phyloP scores from a whole-genome alignment of 2,113 vertebrate species.

The Leucoraja erinaceus region DNA sequence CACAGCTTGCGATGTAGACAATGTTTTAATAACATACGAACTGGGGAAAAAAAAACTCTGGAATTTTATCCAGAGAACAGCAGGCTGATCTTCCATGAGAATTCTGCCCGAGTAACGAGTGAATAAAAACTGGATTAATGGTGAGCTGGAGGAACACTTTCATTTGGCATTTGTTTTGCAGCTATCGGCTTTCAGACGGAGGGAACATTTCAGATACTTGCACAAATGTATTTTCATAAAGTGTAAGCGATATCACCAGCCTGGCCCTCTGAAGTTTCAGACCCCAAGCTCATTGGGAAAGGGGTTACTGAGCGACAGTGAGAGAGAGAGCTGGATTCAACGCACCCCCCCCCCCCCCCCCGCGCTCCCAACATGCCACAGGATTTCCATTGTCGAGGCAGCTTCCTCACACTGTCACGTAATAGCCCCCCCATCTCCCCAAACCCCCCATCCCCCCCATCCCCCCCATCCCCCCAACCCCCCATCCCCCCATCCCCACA shows the following conservation, averaged over 20 bases:
- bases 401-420: not conserved
- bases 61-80: conserved; percentile 11
- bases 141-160: not conserved
- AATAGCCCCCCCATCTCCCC: not conserved
- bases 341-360: no score
- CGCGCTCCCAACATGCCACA: not conserved
- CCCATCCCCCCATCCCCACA: no score
- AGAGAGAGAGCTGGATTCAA: not conserved
- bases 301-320: not conserved
- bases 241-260: not conserved
- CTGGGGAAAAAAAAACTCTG: not conserved
- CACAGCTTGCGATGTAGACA: conserved; percentile 11
- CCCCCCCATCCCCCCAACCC: no score
- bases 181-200: not conserved
- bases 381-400: not conserved
- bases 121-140: conserved; percentile 20
- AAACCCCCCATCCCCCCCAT: no score
- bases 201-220: not conserved
- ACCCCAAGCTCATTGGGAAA: not conserved
- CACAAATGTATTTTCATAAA: not conserved
- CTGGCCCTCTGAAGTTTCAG: not conserved
- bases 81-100: conserved; percentile 18
- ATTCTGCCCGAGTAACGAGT: not conserved
- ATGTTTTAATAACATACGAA: conserved; percentile 18
- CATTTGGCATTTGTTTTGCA: not conserved